Evolutionary conservation across 2,113 vertebrate species (phyloP).

Genomic region (Cepphus grylle): DNA sequence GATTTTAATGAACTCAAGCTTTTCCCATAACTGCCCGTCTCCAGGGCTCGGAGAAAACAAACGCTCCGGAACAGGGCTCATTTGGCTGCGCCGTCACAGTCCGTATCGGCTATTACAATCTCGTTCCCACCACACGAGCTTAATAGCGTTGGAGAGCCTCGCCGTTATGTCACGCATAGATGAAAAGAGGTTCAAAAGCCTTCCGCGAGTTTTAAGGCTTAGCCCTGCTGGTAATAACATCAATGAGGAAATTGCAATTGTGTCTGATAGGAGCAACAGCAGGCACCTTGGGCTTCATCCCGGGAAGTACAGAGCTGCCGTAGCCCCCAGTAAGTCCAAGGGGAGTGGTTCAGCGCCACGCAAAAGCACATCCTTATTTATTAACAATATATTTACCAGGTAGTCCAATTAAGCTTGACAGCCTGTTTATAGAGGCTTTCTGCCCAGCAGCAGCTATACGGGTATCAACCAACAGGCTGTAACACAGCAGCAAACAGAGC

Average conservation of each 20-base stretch:
- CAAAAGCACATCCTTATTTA: conserved; percentile 23
- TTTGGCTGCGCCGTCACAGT: background rate
- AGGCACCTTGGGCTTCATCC: background rate
- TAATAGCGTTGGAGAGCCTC: background rate
- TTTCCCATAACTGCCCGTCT: background rate
- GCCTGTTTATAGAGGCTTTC: conserved; percentile 28
- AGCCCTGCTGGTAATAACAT: background rate
- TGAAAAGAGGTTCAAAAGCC: conserved; percentile 5
- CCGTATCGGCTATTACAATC: background rate
- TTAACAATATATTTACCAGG: conserved; percentile 13
- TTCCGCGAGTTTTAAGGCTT: background rate
- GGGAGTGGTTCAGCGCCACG: background rate
- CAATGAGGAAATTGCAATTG: background rate
- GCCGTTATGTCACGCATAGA: background rate
- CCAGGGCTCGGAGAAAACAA: conserved; percentile 11
- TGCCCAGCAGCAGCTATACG: background rate
- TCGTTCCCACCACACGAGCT: rapidly evolving
- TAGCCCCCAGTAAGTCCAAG: background rate
- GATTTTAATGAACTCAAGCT: conserved; percentile 40
- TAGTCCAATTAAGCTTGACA: conserved; percentile 32
- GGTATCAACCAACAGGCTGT: background rate
- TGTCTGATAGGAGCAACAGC: background rate
- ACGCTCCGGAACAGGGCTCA: background rate
- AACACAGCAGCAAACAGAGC: conserved; percentile 14
- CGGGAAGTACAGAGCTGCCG: background rate